Conservation (phyloP, 2,113 vertebrate genomes). For the Eulemur rufifrons region DNA sequence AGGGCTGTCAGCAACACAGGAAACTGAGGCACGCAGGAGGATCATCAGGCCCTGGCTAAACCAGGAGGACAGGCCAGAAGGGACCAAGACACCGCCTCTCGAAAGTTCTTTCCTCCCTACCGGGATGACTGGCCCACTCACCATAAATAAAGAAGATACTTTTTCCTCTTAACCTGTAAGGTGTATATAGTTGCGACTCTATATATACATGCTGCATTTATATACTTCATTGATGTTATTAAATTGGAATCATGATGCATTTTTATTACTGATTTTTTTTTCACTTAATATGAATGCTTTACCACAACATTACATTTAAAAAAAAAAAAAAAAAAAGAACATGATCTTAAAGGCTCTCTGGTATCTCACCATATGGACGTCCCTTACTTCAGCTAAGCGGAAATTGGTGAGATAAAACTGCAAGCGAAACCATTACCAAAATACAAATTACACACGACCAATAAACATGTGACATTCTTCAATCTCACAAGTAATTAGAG, state of each 20-base stretch:
- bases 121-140: too few relatives aligned
- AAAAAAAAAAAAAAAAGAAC: not conserved
- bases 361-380: not conserved
- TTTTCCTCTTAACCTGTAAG: not conserved
- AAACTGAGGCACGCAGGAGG: not conserved
- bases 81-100: not conserved
- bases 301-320: not conserved
- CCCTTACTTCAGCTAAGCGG: not conserved
- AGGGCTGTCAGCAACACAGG: fast-evolving
- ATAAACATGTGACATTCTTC: not conserved
- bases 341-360: not conserved
- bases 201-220: not conserved
- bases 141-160: not conserved
- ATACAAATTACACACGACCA: not conserved
- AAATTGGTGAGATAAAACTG: not conserved
- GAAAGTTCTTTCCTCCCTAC: not conserved
- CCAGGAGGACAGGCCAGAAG: not conserved
- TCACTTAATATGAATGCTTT: not conserved
- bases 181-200: not conserved
- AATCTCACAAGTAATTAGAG: not conserved
- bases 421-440: not conserved
- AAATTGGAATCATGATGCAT: not conserved
- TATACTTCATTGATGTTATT: not conserved
- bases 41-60: not conserved
- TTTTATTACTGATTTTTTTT: not conserved